Conservation (phyloP, 2,888 invertebrate genomes). For the Platycnemis pennipes region DNA sequence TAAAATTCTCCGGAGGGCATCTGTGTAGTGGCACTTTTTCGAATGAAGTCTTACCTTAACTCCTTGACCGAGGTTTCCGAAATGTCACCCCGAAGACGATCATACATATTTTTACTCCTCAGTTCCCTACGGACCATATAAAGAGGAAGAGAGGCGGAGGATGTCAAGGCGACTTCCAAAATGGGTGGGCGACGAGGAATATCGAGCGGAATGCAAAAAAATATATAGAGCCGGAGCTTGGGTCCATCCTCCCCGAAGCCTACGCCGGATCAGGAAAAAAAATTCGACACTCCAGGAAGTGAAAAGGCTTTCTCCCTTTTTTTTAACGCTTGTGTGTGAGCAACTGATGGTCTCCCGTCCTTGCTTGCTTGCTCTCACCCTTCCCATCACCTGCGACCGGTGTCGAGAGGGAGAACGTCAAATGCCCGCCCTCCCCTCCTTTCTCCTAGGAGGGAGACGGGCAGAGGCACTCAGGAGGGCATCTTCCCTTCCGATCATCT, state of each 20-base stretch:
- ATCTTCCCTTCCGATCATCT: slow-evolving; percentile 16
- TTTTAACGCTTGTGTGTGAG: background rate
- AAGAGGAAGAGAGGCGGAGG: background rate
- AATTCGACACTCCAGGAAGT: background rate
- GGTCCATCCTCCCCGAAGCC: background rate
- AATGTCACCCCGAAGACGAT: background rate
- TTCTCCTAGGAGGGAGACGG: background rate
- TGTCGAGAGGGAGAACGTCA: background rate
- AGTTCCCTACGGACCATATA: background rate
- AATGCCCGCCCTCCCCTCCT: background rate
- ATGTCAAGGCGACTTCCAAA: background rate
- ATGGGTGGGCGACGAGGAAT: background rate
- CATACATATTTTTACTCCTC: background rate
- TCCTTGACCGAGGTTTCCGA: background rate
- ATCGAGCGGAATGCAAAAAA: background rate
- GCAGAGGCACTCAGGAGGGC: background rate
- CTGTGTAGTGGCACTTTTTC: background rate
- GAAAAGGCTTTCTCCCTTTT: background rate
- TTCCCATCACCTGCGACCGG: background rate
- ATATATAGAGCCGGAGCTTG: background rate
- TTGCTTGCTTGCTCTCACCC: background rate
- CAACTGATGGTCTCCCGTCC: background rate
- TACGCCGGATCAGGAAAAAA: background rate
- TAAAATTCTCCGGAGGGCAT: background rate
- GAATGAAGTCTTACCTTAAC: background rate